These are phyloP conservation scores for Tretioscincus oriximinensis DNA, from an alignment of 2,113 vertebrate genomes.

Conservation along the genomic window DNA sequence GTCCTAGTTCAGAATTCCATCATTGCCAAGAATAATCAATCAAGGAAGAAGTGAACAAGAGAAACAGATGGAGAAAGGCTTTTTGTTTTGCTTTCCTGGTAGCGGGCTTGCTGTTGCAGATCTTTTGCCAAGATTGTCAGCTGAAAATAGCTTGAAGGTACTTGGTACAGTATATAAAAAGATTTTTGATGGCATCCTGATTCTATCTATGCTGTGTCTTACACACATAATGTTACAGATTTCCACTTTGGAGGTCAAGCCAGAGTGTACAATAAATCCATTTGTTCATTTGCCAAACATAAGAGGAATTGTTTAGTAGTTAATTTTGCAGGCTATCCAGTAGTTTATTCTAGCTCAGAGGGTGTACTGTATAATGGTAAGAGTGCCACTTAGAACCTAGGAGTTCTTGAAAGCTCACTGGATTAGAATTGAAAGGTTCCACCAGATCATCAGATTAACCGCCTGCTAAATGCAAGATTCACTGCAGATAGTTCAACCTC, in stretches of 20 bases:
- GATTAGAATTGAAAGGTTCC: no score
- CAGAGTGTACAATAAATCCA: neutral
- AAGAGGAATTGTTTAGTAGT: neutral
- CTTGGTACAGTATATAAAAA: neutral
- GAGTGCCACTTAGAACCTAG: no score
- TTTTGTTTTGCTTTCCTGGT: neutral
- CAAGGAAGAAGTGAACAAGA: neutral
- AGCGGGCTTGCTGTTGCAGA: neutral
- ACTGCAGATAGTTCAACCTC: no score
- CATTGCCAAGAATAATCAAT: neutral
- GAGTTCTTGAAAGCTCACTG: no score
- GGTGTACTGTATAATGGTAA: no score
- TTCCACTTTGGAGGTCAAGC: neutral
- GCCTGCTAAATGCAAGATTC: no score
- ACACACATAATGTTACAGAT: neutral
- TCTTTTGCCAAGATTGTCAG: slow-evolving; percentile 15
- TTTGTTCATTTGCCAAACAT: neutral
- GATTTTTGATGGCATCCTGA: neutral
- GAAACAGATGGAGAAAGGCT: slow-evolving; percentile 14
- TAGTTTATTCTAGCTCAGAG: neutral
- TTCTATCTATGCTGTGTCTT: neutral
- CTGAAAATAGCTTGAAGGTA: slow-evolving; percentile 13
- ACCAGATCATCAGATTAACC: no score
- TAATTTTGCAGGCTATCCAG: neutral
- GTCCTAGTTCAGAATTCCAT: neutral